A percentile compares a stretch with the other conserved stretches of the same genome.
Evolutionary conservation across 2,888 invertebrate species (phyloP).

Genomic region (Synergus gifuensis): DNA sequence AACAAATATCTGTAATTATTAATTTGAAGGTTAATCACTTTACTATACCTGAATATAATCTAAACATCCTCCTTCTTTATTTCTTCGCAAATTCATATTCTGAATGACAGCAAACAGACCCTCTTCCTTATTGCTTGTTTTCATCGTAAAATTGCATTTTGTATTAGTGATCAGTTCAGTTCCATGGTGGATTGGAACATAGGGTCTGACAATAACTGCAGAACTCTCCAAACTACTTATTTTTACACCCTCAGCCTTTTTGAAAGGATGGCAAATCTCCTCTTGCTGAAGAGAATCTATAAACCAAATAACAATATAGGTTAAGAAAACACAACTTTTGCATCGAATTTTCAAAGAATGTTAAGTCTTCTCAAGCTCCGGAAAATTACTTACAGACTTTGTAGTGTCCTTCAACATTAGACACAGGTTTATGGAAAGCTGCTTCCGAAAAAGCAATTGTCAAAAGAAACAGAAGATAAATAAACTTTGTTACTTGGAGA

Average conservation of each 20-base stretch:
- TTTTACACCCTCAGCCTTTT: slow-evolving; percentile 45
- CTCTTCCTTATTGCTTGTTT: slow-evolving; percentile 62
- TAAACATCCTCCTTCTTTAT: slow-evolving; percentile 76
- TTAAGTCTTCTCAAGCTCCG: neutral
- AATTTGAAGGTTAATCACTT: neutral
- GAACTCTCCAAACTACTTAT: slow-evolving; percentile 33
- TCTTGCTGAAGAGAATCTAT: slow-evolving; percentile 63
- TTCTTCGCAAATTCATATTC: slow-evolving; percentile 76
- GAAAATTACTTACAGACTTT: slow-evolving; percentile 54
- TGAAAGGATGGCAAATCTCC: slow-evolving; percentile 60
- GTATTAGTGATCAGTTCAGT: neutral
- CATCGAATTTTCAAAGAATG: neutral
- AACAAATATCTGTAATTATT: slow-evolving; percentile 10
- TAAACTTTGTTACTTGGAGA: slow-evolving; percentile 46
- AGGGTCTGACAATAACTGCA: slow-evolving; percentile 24
- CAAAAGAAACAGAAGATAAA: slow-evolving; percentile 52
- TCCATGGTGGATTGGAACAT: neutral
- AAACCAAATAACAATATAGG: slow-evolving; percentile 31
- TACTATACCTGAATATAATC: slow-evolving; percentile 77
- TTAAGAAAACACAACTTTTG: neutral
- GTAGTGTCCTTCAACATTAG: slow-evolving; percentile 42
- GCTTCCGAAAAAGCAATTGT: slow-evolving; percentile 37
- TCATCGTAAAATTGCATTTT: slow-evolving; percentile 66
- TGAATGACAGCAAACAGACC: slow-evolving; percentile 80
- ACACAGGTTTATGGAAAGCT: neutral